Evolutionary conservation across 2,888 invertebrate genomes (phyloP).

Genomic region (Baccha elongata): DNA sequence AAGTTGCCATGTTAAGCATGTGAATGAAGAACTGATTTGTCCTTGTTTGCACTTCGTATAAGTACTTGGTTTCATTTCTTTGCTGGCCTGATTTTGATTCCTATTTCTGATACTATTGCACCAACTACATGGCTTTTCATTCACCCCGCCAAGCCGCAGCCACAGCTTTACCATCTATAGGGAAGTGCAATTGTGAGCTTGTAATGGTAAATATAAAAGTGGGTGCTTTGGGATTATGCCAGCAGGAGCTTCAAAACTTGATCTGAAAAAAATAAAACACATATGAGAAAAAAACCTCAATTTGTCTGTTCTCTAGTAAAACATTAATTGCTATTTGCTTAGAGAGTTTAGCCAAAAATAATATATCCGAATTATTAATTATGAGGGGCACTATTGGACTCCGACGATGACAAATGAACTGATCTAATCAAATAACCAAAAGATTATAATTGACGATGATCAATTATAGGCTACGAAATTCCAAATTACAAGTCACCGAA

Average conservation of each 20-base stretch:
- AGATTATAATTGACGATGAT: no score
- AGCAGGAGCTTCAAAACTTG: slow-evolving; percentile 27
- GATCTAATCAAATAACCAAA: slow-evolving; percentile 45
- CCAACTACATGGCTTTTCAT: slow-evolving; percentile 42
- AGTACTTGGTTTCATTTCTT: slow-evolving; percentile 8
- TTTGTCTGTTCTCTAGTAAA: slow-evolving; percentile 52
- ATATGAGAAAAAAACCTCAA: no score
- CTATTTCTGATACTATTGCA: slow-evolving; percentile 49
- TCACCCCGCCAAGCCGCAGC: slow-evolving; percentile 13
- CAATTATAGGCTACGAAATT: no score
- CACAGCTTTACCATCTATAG: neutral
- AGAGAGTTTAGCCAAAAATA: slow-evolving; percentile 47
- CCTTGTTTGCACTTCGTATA: slow-evolving; percentile 63
- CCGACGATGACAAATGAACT: slow-evolving; percentile 12
- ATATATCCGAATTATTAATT: slow-evolving; percentile 41
- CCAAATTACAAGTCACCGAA: no score
- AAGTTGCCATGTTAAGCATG: slow-evolving; percentile 62
- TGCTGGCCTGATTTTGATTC: neutral
- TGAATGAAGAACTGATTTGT: slow-evolving; percentile 49
- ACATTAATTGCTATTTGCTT: slow-evolving; percentile 31
- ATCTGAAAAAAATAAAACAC: no score
- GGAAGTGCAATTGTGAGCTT: slow-evolving; percentile 58
- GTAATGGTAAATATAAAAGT: slow-evolving; percentile 61
- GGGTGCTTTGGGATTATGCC: slow-evolving; percentile 60
- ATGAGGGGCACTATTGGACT: slow-evolving; percentile 1